A percentile compares a stretch with the other conserved stretches of the same genome.
Evolutionary conservation across 92 coral and sea anemone species (phyloP).

Genomic region (Nematostella vectensis): DNA sequence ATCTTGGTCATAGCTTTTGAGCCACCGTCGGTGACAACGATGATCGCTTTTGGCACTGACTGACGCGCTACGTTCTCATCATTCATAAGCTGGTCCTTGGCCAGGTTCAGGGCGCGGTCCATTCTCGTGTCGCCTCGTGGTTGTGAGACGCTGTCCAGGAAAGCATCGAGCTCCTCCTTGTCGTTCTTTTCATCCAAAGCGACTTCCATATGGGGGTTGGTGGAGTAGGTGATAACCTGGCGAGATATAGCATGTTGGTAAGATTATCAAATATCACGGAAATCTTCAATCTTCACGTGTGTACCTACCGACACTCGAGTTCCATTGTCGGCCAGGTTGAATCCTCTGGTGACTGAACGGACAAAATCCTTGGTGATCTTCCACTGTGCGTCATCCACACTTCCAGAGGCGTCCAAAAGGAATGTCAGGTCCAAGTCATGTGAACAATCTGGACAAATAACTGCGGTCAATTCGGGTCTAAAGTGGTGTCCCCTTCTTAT

Average conservation of each 20-base stretch:
- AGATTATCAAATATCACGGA: no score
- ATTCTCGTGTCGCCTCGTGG: conserved; percentile 84
- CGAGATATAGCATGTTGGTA: no score
- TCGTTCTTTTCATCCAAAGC: conserved; percentile 74
- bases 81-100: conserved; percentile 49
- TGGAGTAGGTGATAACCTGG: conserved; percentile 69
- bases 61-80: conserved; percentile 57
- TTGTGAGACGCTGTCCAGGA: conserved; percentile 79
- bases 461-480: background rate
- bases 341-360: conserved; percentile 69
- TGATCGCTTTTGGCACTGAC: conserved; percentile 60
- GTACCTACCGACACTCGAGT: conserved; percentile 60
- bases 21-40: conserved; percentile 71
- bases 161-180: conserved; percentile 40
- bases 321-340: conserved; percentile 60
- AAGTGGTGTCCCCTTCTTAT: background rate
- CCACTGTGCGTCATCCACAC: conserved; percentile 90
- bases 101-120: conserved; percentile 77
- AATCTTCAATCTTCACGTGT: no score
- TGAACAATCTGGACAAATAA: conserved; percentile 58
- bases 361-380: conserved; percentile 88
- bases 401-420: conserved; percentile 84
- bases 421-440: conserved; percentile 84
- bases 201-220: conserved; percentile 74
- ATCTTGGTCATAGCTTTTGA: conserved; percentile 51